Evolutionary conservation across 2,888 invertebrate genomes (phyloP), one percentile per base, ranked within the genome.

Genomic region (Willowsia nigromaculata): DNA sequence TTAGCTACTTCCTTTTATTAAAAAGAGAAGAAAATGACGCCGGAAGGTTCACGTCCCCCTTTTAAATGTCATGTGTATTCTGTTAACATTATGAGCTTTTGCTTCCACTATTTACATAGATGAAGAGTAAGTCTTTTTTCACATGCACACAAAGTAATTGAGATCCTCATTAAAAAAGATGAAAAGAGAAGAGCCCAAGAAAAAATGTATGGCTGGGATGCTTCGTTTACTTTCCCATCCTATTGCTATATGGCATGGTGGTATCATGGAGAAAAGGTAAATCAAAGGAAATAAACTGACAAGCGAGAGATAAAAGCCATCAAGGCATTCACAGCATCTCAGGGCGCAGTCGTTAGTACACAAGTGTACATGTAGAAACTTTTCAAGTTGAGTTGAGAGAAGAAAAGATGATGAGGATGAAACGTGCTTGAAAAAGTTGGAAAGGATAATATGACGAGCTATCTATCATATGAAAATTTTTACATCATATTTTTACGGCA

Each of bases 121-220:
- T 1, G 18, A 5, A 53, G 37, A 37, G 37, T 37, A 37, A 37
- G 43, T 9, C 43, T 43, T 53, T 53, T 22, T 53, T 22, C 53
- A n/a, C 30, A 53, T 53, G n/a, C 11, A 43, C 43, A 53, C 78
- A 53, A 47, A 47, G 78, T 78, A 78, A 78, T 78, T 78, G 78
- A 78, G 78, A 53, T 53, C 47, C 78, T 78, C 78, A 78, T 78
- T 65, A n/a, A 53, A 53, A 53, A 53, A 18, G 53, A 53, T 53
- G 53, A 53, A 53, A 53, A n/a, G 53, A 53, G 18, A 7, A 53
- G 3, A 53, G 18, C n/a, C 6, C 1, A 53, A 4, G 5, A 22
- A 18, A 18, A 18, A 11, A 53, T 3, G 13, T 4, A 7, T n/a
- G 18, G 53, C 1, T 18, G 5, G 5, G 53, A 3, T 53, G n/a